phyloP scores from a whole-genome alignment of 30 jellyfish, hydroid and myxozoan species.

The Mastigias papua region DNA sequence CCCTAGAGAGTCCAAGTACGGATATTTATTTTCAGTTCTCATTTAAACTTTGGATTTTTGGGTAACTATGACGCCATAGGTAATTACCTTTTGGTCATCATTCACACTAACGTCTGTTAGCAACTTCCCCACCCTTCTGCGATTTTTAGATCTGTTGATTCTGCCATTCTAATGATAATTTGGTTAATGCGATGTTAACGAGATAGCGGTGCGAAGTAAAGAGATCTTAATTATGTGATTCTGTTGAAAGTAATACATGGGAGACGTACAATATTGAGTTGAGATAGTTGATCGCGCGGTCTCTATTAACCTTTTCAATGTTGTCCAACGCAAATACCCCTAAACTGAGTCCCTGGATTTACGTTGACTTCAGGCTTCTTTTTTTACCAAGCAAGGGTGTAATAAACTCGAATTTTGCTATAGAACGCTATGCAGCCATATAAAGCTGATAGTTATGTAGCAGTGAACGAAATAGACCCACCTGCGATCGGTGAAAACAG shows the following conservation, averaged over 20 bases:
- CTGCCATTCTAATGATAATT: not conserved
- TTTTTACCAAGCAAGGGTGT: too few species aligned
- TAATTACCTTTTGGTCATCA: too few species aligned
- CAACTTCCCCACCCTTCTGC: conserved; percentile 7
- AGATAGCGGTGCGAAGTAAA: not conserved
- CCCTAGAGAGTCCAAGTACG: not conserved
- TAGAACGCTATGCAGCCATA: too few species aligned
- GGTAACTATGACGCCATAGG: too few species aligned
- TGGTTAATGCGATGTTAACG: not conserved
- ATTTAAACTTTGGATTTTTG: not conserved
- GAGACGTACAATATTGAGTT: conserved; percentile 9
- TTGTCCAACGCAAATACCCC: too few species aligned
- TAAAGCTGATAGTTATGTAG: too few species aligned
- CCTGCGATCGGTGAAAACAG: too few species aligned
- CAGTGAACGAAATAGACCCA: too few species aligned
- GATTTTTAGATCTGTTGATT: conserved; percentile 8
- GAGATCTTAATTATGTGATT: not conserved
- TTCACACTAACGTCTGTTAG: not conserved
- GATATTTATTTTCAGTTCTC: not conserved
- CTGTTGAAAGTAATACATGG: not conserved
- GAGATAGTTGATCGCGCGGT: not conserved
- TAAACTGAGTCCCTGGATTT: too few species aligned
- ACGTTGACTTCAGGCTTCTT: too few species aligned
- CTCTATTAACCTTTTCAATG: too few species aligned
- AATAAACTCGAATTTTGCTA: too few species aligned